These are phyloP conservation scores for Anaspis maculata DNA, from an alignment of 2,888 invertebrate genomes.

Conservation along the genomic window DNA sequence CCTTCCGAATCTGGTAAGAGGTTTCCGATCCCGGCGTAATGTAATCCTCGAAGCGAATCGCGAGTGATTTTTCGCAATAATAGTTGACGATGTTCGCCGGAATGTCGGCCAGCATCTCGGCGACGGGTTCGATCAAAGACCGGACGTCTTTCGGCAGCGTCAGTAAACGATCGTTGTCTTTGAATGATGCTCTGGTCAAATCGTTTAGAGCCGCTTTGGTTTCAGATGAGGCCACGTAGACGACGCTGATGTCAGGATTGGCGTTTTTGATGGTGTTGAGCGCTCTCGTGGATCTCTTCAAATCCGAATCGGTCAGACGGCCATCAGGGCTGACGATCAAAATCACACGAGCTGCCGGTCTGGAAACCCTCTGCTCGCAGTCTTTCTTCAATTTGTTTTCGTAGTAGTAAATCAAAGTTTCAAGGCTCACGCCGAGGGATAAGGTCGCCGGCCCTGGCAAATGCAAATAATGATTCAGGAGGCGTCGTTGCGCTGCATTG, in stretches of 20 bases:
- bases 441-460: slow-evolving; percentile 49
- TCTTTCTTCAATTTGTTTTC: slow-evolving; percentile 43
- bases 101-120: slow-evolving; percentile 26
- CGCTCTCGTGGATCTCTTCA: slow-evolving; percentile 39
- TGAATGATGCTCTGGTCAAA: slow-evolving; percentile 44
- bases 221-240: slow-evolving; percentile 44
- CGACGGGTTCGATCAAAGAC: slow-evolving; percentile 26
- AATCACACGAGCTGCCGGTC: slow-evolving; percentile 45
- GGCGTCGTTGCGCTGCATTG: background rate
- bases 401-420: slow-evolving; percentile 43
- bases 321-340: slow-evolving; percentile 42
- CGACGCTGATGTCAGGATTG: slow-evolving; percentile 49
- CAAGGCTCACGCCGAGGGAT: slow-evolving; percentile 45
- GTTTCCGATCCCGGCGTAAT: slow-evolving; percentile 42
- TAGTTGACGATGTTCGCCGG: slow-evolving; percentile 34
- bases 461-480: slow-evolving; percentile 3
- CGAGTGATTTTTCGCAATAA: slow-evolving; percentile 28
- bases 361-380: slow-evolving; percentile 31
- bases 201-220: slow-evolving; percentile 20
- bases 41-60: slow-evolving; percentile 53
- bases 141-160: slow-evolving; percentile 23
- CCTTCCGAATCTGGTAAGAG: slow-evolving; percentile 41
- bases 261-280: slow-evolving; percentile 43
- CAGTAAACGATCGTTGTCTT: slow-evolving; percentile 46
- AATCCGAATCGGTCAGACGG: slow-evolving; percentile 40